Base-by-base conservation (phyloP, 2,888 invertebrate genomes). In the Dermolepida albohirtum region DNA sequence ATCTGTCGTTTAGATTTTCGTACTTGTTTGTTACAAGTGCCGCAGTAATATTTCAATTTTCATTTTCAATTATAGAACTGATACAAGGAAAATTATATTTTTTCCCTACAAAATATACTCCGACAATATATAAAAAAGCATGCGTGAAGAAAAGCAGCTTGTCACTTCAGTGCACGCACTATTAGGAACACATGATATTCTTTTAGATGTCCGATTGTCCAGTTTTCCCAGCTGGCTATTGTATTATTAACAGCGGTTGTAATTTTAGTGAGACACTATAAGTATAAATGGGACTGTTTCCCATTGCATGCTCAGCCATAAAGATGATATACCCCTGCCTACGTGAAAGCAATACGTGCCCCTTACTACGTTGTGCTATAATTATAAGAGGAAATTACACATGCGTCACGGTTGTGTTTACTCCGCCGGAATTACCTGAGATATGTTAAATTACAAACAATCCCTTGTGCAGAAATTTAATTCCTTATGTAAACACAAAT, bases 331-430 rank as follows among this genome's bases (percentile, higher is more conserved):
- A 65, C 47, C 59, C 65, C 11, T 34, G 64, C 34, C 34, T 54
- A 64, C 64, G 52, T 54, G 43, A 64, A 59, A 47, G 59, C 47
- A 14, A 59, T 62, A 62, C 59, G 17, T 62, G 59, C 59, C 59
- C 59, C 59, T 62, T 59, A 1, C 10, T 6, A 34, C 16, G 16
- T 34, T 14, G 12, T 49, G 47, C 47, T 50, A 67, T 69, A 71
- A 71, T 71, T 71, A 71, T 67, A 59, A 62, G 54, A 67, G 71
- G 71, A 69, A 71, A 71, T 71, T 71, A 67, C 67, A 67, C 66
- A 54, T 50, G 63, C 66, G 64, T 59, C 59, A 34, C 47, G 59
- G 47, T 47, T 39, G 29, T 62, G 59, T 62, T 49, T 62, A 47
- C 59, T 16, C 16, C 34, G 16, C 17, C 34, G 39, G 59, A 62